Conservation (phyloP, 2,888 invertebrate species). For the Aelia acuminata region DNA sequence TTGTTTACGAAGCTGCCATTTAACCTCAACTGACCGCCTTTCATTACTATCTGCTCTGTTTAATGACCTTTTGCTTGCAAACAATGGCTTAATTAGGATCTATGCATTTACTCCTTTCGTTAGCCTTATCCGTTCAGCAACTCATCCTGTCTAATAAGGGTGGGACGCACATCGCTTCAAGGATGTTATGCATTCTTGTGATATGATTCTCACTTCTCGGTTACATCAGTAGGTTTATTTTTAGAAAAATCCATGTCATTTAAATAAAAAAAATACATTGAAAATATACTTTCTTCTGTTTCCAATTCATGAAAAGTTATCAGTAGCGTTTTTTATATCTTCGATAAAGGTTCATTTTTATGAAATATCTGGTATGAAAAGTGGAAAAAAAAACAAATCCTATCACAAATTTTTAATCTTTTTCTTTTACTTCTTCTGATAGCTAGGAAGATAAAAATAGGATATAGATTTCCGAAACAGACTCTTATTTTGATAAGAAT, state of each 20-base stretch:
- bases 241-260: conserved; percentile 1
- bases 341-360: neutral
- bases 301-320: neutral
- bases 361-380: too few relatives aligned
- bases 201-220: neutral
- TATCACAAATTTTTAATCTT: too few relatives aligned
- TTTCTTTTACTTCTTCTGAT: neutral
- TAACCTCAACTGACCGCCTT: neutral
- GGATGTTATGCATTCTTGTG: conserved; percentile 15
- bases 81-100: neutral
- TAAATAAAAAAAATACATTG: neutral
- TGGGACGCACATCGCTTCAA: neutral
- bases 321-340: neutral
- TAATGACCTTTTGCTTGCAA: neutral
- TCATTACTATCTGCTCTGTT: neutral
- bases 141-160: neutral
- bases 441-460: neutral
- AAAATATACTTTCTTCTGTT: neutral
- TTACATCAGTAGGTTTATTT: neutral
- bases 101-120: neutral
- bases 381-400: too few relatives aligned
- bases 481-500: conserved; percentile 19
- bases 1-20: neutral
- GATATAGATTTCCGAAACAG: neutral
- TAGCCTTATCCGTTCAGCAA: neutral